A percentile compares a stretch with the other conserved stretches of the same genome.
Conservation (phyloP, 2,888 invertebrate genomes). For the Leptura quadrifasciata region DNA sequence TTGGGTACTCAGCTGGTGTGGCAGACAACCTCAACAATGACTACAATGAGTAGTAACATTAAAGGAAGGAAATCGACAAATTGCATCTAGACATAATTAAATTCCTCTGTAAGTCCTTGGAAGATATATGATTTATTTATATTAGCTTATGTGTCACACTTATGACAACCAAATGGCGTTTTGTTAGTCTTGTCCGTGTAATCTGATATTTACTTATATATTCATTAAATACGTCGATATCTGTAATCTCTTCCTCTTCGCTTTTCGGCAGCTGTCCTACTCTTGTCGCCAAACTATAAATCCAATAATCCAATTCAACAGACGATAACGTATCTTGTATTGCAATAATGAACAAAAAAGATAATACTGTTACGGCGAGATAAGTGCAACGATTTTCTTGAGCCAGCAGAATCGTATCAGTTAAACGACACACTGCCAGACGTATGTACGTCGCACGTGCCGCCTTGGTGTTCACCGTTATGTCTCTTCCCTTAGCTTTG, state of each 20-base stretch:
- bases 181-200: neutral
- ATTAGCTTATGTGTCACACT: neutral
- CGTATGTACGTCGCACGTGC: slow-evolving; percentile 8
- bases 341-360: slow-evolving; percentile 17
- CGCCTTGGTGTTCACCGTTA: neutral
- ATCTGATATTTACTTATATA: neutral
- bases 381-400: neutral
- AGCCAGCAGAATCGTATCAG: slow-evolving; percentile 14
- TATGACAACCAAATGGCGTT: neutral
- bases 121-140: neutral
- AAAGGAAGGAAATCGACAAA: no score
- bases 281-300: neutral
- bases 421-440: slow-evolving; percentile 5
- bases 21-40: no score
- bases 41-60: no score
- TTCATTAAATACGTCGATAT: neutral
- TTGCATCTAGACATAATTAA: neutral
- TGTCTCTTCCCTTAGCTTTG: neutral
- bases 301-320: neutral
- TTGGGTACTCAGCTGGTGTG: no score
- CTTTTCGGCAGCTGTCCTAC: neutral
- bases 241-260: neutral
- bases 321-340: neutral
- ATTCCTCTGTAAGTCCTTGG: neutral
- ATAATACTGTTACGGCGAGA: neutral